Percentiles rank a stretch among this genome's conserved stretches.
Conservation (phyloP, 2,888 invertebrate genomes). For the Aphodius sticticus region DNA sequence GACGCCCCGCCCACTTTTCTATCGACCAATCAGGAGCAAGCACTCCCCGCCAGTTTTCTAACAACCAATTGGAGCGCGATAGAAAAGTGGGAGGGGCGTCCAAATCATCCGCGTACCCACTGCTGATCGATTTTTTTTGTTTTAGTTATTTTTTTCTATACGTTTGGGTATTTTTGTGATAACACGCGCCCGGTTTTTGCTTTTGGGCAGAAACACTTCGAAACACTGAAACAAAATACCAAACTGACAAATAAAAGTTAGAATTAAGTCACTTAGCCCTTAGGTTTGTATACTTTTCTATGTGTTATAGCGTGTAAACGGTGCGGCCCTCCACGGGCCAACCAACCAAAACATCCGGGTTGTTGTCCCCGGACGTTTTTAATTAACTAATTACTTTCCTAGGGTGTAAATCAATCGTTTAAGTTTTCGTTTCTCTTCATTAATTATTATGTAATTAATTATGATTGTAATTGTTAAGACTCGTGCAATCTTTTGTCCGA, state of each 20-base stretch:
- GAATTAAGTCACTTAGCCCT: slow-evolving; percentile 13
- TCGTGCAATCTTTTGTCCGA: slow-evolving; percentile 17
- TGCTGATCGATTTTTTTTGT: background rate
- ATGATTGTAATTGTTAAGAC: background rate
- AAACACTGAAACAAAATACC: slow-evolving; percentile 32
- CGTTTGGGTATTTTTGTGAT: slow-evolving; percentile 4
- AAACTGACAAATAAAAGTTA: slow-evolving; percentile 35
- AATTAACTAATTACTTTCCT: slow-evolving; percentile 17
- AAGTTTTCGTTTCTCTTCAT: background rate
- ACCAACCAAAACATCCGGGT: background rate
- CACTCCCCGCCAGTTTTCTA: no score
- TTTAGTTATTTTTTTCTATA: background rate
- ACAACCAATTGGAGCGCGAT: no score
- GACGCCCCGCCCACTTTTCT: no score
- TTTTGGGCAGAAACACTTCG: slow-evolving; percentile 13
- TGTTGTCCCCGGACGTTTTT: background rate
- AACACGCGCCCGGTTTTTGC: background rate
- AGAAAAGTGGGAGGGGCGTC: no score
- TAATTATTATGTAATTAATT: slow-evolving; percentile 16
- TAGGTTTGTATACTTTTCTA: slow-evolving; percentile 26
- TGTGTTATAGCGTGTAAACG: slow-evolving; percentile 21
- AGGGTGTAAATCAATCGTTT: background rate
- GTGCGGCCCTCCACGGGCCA: no score
- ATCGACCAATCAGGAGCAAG: no score
- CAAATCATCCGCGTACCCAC: no score